Evolutionary conservation across 2,113 vertebrate species (phyloP).

Genomic region (Salvelinus namaycush): DNA sequence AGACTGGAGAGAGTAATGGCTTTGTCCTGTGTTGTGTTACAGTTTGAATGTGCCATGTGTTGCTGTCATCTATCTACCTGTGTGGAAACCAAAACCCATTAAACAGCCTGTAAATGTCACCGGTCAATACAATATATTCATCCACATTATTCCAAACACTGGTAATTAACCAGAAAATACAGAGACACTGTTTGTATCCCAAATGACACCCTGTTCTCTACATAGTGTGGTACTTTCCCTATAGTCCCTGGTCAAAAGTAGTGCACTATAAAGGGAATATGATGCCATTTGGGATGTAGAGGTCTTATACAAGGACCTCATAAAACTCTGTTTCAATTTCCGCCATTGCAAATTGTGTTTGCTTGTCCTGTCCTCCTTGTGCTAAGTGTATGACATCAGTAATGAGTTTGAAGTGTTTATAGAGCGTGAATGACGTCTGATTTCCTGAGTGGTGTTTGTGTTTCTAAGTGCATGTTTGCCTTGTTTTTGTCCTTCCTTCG

Average conservation of each 20-base stretch:
- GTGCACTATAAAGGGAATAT: too few relatives aligned
- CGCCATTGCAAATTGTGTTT: background rate
- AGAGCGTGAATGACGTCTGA: background rate
- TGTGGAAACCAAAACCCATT: background rate
- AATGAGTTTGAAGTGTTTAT: background rate
- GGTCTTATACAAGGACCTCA: too few relatives aligned
- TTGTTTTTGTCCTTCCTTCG: conserved; percentile 59
- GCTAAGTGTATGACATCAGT: background rate
- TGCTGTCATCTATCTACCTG: background rate
- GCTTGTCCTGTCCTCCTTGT: background rate
- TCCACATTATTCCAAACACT: background rate
- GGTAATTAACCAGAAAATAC: conserved; percentile 9
- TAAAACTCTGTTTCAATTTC: conserved; percentile 1
- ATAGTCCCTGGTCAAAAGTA: too few relatives aligned
- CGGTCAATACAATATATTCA: background rate
- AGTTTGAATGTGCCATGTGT: background rate
- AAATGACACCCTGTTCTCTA: too few relatives aligned
- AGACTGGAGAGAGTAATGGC: background rate
- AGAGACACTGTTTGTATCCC: background rate
- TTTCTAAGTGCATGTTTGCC: conserved; percentile 70
- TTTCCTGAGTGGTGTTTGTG: conserved; percentile 23
- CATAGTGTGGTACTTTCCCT: too few relatives aligned
- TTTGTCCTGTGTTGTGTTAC: background rate
- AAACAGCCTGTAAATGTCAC: background rate
- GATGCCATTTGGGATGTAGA: too few relatives aligned